A percentile compares a stretch with the other conserved stretches of the same genome.
Conservation (phyloP, 2,113 vertebrate species). For the Urocitellus parryii region DNA sequence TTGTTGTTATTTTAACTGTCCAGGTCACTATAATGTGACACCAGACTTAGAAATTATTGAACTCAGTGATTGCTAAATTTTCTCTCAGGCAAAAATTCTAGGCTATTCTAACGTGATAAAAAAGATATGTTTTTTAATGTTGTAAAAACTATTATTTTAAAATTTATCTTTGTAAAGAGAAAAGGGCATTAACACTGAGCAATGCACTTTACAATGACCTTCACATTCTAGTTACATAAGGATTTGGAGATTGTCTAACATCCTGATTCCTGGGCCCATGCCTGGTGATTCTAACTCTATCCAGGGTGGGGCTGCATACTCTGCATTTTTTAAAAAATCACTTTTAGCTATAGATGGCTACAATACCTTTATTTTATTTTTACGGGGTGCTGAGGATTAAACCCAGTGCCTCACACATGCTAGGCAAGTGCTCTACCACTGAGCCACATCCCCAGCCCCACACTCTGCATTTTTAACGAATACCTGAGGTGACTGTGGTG, state of each 20-base stretch:
- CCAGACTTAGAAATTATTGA: neutral
- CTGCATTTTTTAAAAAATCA: no score
- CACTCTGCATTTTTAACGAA: neutral
- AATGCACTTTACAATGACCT: neutral
- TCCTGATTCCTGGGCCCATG: neutral
- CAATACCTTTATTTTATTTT: no score
- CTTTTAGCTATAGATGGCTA: no score
- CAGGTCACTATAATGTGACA: neutral
- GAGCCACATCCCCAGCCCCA: no score
- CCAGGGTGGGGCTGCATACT: neutral
- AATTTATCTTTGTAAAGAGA: neutral
- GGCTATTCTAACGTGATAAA: neutral
- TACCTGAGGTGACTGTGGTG: neutral
- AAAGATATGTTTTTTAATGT: neutral
- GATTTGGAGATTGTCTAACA: neutral
- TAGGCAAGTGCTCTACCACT: no score
- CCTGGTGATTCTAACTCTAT: neutral
- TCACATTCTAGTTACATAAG: neutral
- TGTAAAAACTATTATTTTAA: neutral
- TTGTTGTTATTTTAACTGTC: neutral
- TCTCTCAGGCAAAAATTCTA: neutral
- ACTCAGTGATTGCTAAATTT: neutral
- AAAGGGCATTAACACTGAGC: neutral
- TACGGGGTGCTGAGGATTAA: no score
- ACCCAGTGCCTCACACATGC: no score